phyloP scores from a whole-genome alignment of 2,888 invertebrate species.

The Oscheius sp. region DNA sequence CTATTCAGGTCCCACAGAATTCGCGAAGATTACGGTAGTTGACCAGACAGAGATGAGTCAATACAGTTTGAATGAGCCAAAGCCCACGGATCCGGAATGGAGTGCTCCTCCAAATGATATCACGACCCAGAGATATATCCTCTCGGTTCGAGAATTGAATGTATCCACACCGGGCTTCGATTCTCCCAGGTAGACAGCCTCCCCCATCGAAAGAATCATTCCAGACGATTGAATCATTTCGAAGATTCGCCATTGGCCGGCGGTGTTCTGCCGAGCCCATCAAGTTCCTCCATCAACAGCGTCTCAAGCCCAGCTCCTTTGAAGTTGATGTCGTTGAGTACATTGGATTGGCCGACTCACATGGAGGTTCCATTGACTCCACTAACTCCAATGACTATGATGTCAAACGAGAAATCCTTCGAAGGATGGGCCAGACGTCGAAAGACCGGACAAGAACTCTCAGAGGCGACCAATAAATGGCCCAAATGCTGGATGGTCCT shows the following conservation, averaged over 20 bases:
- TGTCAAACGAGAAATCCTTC: conserved; percentile 45
- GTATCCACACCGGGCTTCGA: conserved; percentile 42
- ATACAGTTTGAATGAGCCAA: conserved; percentile 37
- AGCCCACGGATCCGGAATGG: conserved; percentile 51
- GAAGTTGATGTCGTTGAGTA: conserved; percentile 29
- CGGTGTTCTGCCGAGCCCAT: conserved; percentile 47
- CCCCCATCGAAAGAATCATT: not conserved
- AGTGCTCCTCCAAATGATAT: conserved; percentile 40
- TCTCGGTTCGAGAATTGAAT: conserved; percentile 35
- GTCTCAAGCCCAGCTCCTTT: conserved; percentile 49
- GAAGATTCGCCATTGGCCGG: conserved; percentile 8
- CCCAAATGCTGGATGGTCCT: conserved; percentile 64
- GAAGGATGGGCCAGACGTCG: conserved; percentile 59
- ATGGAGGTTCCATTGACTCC: conserved; percentile 27
- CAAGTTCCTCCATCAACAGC: conserved; percentile 51
- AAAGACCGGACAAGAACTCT: conserved; percentile 52
- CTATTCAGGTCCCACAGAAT: conserved; percentile 52
- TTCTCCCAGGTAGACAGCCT: conserved; percentile 32
- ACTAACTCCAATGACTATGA: conserved; percentile 22
- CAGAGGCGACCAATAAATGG: conserved; percentile 61
- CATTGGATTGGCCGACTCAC: conserved; percentile 36
- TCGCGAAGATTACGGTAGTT: conserved; percentile 49
- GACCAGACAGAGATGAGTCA: conserved; percentile 40
- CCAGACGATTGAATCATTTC: conserved; percentile 15
- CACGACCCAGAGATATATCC: conserved; percentile 32